phyloP scores from a whole-genome alignment of 2,113 vertebrate genomes.

The Clarias magur region DNA sequence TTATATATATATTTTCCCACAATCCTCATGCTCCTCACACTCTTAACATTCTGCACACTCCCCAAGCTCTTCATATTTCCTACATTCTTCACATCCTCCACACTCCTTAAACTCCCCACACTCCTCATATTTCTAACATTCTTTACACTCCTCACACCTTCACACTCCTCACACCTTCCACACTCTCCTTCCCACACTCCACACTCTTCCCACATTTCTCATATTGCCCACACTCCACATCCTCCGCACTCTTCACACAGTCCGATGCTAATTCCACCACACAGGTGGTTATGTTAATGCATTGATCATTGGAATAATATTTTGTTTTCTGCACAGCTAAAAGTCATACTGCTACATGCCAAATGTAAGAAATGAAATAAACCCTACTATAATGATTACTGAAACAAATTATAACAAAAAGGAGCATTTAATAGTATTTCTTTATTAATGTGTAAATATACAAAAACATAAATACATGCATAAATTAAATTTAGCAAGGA shows the following conservation, averaged over 20 bases:
- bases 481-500: too few species aligned
- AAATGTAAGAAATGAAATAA: too few species aligned
- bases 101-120: background rate
- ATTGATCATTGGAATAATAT: background rate
- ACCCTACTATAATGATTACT: too few species aligned
- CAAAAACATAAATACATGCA: too few species aligned
- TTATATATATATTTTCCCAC: too few species aligned
- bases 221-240: background rate
- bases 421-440: too few species aligned
- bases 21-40: background rate
- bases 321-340: constrained; percentile 34
- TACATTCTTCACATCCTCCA: background rate
- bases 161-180: background rate
- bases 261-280: background rate
- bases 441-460: too few species aligned
- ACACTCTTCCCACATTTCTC: background rate
- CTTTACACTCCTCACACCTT: background rate
- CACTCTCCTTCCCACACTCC: background rate
- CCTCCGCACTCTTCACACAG: background rate
- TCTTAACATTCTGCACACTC: background rate
- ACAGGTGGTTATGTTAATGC: constrained; percentile 25
- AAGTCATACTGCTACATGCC: background rate
- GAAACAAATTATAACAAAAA: too few species aligned
- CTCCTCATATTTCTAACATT: too few species aligned
- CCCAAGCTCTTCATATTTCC: background rate